Evolutionary conservation across 2,888 invertebrate genomes (phyloP).

Genomic region (Disparrhopalites patrizii): DNA sequence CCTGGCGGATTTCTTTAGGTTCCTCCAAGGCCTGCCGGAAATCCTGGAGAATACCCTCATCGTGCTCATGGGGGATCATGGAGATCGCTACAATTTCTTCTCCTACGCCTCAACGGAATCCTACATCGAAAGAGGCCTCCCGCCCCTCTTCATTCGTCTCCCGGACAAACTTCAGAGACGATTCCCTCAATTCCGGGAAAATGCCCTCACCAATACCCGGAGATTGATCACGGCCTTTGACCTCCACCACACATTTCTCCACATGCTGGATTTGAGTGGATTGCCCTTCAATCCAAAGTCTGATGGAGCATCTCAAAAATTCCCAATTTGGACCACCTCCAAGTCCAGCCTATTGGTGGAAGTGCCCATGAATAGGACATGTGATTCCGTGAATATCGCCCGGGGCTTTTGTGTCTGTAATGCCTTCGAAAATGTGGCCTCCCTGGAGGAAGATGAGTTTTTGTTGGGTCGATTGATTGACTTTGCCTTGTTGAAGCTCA

Average conservation of each 20-base stretch:
- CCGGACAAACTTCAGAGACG: slow-evolving; percentile 61
- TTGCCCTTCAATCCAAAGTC: not conserved
- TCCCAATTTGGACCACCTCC: not conserved
- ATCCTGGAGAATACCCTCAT: slow-evolving; percentile 63
- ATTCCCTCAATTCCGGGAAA: slow-evolving; percentile 56
- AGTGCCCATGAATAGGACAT: slow-evolving; percentile 4
- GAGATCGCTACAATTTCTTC: slow-evolving; percentile 67
- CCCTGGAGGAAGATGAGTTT: not conserved
- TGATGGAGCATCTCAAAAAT: not conserved
- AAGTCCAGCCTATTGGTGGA: slow-evolving; percentile 13
- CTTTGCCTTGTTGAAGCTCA: not conserved
- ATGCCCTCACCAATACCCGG: slow-evolving; percentile 54
- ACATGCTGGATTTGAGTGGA: slow-evolving; percentile 1
- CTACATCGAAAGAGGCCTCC: slow-evolving; percentile 67
- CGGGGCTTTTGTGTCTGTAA: slow-evolving; percentile 14
- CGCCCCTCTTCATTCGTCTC: slow-evolving; percentile 65
- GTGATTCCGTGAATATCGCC: not conserved
- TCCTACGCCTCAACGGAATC: slow-evolving; percentile 65
- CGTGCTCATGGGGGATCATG: slow-evolving; percentile 71
- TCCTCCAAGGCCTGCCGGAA: slow-evolving; percentile 58
- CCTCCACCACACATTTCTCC: slow-evolving; percentile 61
- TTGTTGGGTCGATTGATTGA: not conserved
- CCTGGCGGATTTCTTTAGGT: slow-evolving; percentile 58
- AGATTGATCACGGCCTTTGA: slow-evolving; percentile 71
- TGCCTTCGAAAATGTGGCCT: not conserved